phyloP scores from a whole-genome alignment of 2,113 vertebrate species.

The Heterochromis multidens region DNA sequence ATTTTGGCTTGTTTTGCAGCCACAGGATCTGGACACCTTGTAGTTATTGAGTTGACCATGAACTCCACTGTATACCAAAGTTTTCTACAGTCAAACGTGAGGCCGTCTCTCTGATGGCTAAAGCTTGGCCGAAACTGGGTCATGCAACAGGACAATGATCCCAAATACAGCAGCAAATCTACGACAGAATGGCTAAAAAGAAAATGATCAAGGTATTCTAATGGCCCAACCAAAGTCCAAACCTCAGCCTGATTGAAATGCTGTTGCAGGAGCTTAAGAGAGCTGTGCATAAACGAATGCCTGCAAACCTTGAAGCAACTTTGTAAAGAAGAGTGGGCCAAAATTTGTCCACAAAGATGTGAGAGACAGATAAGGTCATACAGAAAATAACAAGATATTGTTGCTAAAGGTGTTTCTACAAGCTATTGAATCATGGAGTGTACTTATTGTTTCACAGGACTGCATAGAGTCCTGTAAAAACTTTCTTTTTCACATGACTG shows the following conservation, averaged over 20 bases:
- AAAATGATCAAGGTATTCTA: not conserved
- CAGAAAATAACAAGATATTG: not conserved
- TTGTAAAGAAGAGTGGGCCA: not conserved
- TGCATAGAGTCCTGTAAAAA: not conserved
- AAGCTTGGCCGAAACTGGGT: not conserved
- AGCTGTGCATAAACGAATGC: not conserved
- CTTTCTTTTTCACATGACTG: not conserved
- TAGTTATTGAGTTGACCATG: not conserved
- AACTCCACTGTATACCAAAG: not conserved
- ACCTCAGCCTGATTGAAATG: not conserved
- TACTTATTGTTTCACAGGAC: not conserved
- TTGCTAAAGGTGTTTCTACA: not conserved
- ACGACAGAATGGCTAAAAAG: not conserved
- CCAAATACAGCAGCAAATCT: not conserved
- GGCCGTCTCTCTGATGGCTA: not conserved
- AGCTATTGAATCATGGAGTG: not conserved
- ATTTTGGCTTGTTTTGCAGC: not conserved
- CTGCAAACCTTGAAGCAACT: not conserved
- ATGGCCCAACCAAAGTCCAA: not conserved
- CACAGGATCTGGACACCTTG: not conserved
- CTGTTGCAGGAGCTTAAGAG: not conserved
- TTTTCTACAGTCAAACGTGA: not conserved
- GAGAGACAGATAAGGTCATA: not conserved
- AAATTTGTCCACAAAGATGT: not conserved
- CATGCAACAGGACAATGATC: not conserved